Percentiles rank a stretch among this genome's conserved stretches.
Evolutionary conservation across 2,113 vertebrate species (phyloP).

Genomic region (Triplophysa dalaica): DNA sequence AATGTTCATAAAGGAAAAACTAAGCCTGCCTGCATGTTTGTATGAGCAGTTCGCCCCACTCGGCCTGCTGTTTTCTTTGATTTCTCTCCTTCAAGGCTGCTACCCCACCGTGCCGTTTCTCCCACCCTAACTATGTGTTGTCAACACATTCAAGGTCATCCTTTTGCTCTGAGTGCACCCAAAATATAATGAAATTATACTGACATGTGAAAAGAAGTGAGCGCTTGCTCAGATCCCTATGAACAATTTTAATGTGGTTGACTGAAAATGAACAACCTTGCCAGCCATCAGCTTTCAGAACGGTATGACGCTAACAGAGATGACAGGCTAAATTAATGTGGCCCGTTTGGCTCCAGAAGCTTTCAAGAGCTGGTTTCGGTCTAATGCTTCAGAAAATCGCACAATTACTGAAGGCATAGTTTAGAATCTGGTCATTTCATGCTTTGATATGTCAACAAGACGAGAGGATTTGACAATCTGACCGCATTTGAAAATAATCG

Average conservation of each 20-base stretch:
- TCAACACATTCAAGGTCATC: slow-evolving; percentile 19
- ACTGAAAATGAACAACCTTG: slow-evolving; percentile 8
- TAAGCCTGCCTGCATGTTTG: slow-evolving; percentile 41
- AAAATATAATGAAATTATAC: background rate
- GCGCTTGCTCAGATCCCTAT: background rate
- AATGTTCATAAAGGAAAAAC: background rate
- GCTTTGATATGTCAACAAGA: background rate
- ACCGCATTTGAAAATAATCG: background rate
- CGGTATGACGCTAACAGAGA: slow-evolving; percentile 20
- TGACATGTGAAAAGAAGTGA: background rate
- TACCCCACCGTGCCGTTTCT: slow-evolving; percentile 43
- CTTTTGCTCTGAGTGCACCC: slow-evolving; percentile 6
- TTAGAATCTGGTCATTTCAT: background rate
- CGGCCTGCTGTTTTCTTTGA: slow-evolving; percentile 63
- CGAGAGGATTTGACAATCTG: background rate
- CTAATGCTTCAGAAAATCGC: background rate
- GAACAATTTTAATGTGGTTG: background rate
- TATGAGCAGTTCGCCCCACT: background rate
- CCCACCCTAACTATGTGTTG: slow-evolving; percentile 46
- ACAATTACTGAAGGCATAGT: background rate
- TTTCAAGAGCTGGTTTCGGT: background rate
- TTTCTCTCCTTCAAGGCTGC: slow-evolving; percentile 58
- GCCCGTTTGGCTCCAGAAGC: background rate
- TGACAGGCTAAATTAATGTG: slow-evolving; percentile 15
- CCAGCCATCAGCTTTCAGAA: slow-evolving; percentile 20